Evolutionary conservation across 1,140 invertebrate genomes (phyloP), one percentile per base, ranked within the genome.

Genomic region (Penaeus japonicus): DNA sequence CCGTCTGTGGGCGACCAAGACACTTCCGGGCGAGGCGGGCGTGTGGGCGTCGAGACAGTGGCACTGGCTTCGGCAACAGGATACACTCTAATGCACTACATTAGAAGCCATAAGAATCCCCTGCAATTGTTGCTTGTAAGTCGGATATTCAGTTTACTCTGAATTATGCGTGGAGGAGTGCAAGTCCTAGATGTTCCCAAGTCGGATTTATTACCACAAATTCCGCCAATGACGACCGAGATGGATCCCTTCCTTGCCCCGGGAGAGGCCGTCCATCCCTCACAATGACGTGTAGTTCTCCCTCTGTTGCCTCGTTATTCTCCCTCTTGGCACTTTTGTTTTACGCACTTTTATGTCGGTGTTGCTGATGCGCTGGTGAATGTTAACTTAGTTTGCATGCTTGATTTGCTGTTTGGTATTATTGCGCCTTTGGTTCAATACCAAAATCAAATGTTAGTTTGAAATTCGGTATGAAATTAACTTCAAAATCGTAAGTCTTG

Each of bases 181-280:
- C 54, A 79, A 39, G 55, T 54, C 84, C 27, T 32, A 79, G 77
- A 86, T 65, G 84, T 24, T 30, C 84, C 79, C 78, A 86, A 86
- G 84, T 86, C 84, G 84, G 84, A 86, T 86, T 86, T 86, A 86
- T 86, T 80, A 75, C 77, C 20, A 57, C 55, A 35, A 65, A 79
- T 65, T 80, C 54, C 55, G 53, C 20, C 84, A 77, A 62, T 65
- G 75, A 79, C 65, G 84, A 85, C 84, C 77, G 73, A 78, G 84
- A 85, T 70, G 77, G 84, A 86, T 86, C 75, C 39, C 75, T 80
- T 86, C 84, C 75, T 86, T 35, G 77, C 55, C 30, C 27, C 62
- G 59, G 27, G 22, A 32, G 53, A 24, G 82, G 82, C 59, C 55
- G 30, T 35, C 39, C 47, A 22, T 57, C 30, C 30, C n/a, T 32